Conservation (phyloP, 1,140 invertebrate genomes). For the Heliconius himera region DNA sequence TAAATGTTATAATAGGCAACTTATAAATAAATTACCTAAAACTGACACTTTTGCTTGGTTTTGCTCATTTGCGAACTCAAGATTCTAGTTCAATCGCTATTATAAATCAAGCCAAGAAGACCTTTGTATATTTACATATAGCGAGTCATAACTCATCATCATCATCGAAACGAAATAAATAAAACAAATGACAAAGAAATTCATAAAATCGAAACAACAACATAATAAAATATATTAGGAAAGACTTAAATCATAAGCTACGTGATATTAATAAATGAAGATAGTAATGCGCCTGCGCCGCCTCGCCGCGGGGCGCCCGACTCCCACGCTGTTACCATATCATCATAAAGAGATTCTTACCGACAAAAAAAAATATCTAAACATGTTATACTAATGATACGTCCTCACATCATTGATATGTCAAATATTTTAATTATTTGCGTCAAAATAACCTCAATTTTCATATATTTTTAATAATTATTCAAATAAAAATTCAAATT, state of each 20-base stretch:
- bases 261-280: slow-evolving; percentile 28
- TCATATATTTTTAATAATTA: neutral
- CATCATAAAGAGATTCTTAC: neutral
- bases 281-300: slow-evolving; percentile 27
- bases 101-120: neutral
- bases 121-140: neutral
- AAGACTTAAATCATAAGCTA: neutral
- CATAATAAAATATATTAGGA: slow-evolving; percentile 12
- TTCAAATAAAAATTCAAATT: neutral
- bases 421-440: slow-evolving; percentile 6
- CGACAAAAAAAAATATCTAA: neutral
- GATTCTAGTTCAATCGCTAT: neutral
- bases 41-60: no score
- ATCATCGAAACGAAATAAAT: no score
- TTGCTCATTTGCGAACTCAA: neutral
- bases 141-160: no score
- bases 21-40: no score
- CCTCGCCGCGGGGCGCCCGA: slow-evolving; percentile 23
- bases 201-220: neutral
- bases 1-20: no score
- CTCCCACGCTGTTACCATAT: slow-evolving; percentile 23
- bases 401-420: slow-evolving; percentile 1
- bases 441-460: neutral
- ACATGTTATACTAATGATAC: slow-evolving; percentile 11
- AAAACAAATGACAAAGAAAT: neutral